A percentile compares a stretch with the other conserved stretches of the same genome.
phyloP scores from a whole-genome alignment of 2,113 vertebrate genomes.

The Nothobranchius furzeri region DNA sequence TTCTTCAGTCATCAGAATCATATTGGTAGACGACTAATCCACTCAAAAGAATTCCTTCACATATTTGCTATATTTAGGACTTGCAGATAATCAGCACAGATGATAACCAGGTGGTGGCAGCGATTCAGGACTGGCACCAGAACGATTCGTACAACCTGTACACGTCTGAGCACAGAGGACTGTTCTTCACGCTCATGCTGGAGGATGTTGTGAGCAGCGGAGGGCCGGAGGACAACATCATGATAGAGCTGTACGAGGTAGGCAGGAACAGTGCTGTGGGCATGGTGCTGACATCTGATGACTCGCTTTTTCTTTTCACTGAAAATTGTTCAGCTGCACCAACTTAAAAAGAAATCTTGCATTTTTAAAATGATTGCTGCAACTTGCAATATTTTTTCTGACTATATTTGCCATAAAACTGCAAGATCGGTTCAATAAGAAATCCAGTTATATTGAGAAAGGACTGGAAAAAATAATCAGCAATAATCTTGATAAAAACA shows the following conservation, averaged over 20 bases:
- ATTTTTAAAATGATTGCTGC: too few species aligned
- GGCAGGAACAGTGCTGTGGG: conserved; percentile 42
- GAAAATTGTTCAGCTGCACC: too few species aligned
- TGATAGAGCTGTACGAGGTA: conserved; percentile 98
- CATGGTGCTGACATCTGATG: background rate
- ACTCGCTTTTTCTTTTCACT: too few species aligned
- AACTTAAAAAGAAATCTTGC: too few species aligned
- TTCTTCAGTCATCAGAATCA: background rate
- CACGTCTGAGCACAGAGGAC: conserved; percentile 88
- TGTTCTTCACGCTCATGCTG: conserved; percentile 91
- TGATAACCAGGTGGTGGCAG: conserved; percentile 92
- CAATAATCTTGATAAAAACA: too few species aligned
- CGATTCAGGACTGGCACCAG: conserved; percentile 94
- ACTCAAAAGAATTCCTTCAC: conserved; percentile 9
- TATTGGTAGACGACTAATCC: background rate
- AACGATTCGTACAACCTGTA: conserved; percentile 93
- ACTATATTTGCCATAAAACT: too few species aligned
- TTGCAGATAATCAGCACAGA: conserved; percentile 96
- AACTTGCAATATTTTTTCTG: too few species aligned
- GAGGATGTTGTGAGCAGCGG: conserved; percentile 91
- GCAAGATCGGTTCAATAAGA: too few species aligned
- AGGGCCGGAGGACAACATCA: conserved; percentile 91
- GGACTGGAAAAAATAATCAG: too few species aligned
- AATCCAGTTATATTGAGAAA: too few species aligned
- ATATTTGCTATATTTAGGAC: conserved; percentile 75